Conservation (phyloP, 2,113 vertebrate genomes). For the Sander vitreus region DNA sequence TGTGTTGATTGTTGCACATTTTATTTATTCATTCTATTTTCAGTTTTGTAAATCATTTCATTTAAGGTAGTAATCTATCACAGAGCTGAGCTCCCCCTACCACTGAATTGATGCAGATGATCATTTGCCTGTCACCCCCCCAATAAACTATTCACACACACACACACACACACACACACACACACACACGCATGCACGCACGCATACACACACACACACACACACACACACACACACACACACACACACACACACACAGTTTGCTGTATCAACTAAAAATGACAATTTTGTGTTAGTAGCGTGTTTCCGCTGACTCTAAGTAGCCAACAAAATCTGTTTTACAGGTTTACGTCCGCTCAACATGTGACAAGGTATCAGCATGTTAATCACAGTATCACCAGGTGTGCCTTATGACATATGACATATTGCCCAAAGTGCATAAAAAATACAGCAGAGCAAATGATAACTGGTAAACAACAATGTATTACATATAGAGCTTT, state of each 20-base stretch:
- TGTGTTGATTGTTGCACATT: constrained; percentile 23
- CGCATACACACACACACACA: too few species aligned
- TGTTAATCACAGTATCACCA: neutral
- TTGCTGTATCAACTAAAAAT: neutral
- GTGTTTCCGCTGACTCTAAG: neutral
- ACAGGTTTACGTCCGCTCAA: neutral
- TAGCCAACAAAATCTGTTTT: neutral
- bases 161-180: too few species aligned
- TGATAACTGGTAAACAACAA: neutral
- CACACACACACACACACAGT: too few species aligned
- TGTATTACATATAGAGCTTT: neutral
- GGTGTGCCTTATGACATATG: neutral
- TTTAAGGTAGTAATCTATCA: neutral
- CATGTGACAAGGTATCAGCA: too few species aligned
- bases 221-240: too few species aligned
- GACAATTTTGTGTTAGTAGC: neutral
- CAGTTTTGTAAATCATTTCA: constrained; percentile 9
- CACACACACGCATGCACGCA: too few species aligned
- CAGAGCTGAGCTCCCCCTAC: too few species aligned
- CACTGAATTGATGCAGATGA: neutral
- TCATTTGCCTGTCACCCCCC: neutral
- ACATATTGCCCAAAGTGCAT: neutral
- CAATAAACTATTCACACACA: too few species aligned
- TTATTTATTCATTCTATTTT: constrained; percentile 11
- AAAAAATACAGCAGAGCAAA: neutral